Evolutionary conservation across 2,113 vertebrate species (phyloP).

Genomic region (Crocuta crocuta): DNA sequence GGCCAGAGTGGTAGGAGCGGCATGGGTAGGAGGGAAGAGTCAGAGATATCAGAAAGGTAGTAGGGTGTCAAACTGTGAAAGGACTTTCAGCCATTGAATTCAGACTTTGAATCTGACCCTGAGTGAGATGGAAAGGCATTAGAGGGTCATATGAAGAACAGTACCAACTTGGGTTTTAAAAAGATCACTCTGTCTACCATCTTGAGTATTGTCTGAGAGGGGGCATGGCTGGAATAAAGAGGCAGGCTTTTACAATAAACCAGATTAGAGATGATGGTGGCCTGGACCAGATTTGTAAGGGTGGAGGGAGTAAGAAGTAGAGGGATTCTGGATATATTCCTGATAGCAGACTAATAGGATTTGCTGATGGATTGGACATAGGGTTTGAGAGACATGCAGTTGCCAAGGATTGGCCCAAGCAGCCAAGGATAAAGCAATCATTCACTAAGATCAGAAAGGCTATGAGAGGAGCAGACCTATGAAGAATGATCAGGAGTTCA

Average conservation of each 20-base stretch:
- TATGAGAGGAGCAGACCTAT: not conserved
- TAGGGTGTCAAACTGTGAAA: not conserved
- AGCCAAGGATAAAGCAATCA: not conserved
- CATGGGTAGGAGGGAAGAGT: not conserved
- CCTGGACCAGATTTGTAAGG: not conserved
- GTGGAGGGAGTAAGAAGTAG: not conserved
- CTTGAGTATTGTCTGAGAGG: not conserved
- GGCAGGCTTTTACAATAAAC: not conserved
- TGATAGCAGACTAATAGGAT: not conserved
- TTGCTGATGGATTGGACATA: conserved; percentile 26
- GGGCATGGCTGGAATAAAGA: not conserved
- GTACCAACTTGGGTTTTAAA: not conserved
- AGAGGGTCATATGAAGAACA: not conserved
- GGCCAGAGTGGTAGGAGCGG: not conserved
- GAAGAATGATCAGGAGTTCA: not conserved
- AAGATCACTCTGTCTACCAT: not conserved
- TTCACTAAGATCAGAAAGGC: not conserved
- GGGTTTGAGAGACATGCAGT: not conserved
- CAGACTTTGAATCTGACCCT: not conserved
- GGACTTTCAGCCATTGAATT: not conserved
- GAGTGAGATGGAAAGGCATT: not conserved
- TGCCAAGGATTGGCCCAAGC: not conserved
- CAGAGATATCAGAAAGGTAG: not conserved
- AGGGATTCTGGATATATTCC: not conserved
- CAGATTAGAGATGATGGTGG: not conserved